These are phyloP conservation scores for Lordiphosa clarofinis DNA, from an alignment of 1,140 invertebrate genomes.

Conservation along the genomic window DNA sequence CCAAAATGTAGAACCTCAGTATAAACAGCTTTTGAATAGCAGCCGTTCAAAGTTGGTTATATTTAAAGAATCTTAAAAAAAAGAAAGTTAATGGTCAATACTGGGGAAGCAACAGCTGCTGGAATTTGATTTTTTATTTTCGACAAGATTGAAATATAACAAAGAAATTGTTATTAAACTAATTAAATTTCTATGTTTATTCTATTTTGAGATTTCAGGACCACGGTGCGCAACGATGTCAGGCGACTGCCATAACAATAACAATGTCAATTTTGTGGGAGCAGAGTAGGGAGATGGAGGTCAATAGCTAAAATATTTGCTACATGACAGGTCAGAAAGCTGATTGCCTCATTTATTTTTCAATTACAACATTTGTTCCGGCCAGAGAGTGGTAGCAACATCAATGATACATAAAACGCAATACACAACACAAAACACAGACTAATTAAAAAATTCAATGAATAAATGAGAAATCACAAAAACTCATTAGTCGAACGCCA, in stretches of 20 bases:
- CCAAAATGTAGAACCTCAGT: too few species aligned
- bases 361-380: conserved; percentile 73
- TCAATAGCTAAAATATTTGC: conserved; percentile 74
- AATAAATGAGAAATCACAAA: conserved; percentile 75
- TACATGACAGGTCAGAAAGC: conserved; percentile 73
- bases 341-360: conserved; percentile 78
- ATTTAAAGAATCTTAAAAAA: too few species aligned
- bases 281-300: conserved; percentile 4
- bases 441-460: conserved; percentile 75
- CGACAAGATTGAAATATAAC: too few species aligned
- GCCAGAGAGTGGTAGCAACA: conserved; percentile 18
- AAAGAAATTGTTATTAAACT: too few species aligned
- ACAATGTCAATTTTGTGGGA: conserved; percentile 65
- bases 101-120: too few species aligned
- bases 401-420: conserved; percentile 12
- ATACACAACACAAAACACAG: conserved; percentile 17
- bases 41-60: too few species aligned
- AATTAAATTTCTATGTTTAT: too few species aligned
- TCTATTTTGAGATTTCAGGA: too few species aligned
- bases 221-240: neutral
- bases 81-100: too few species aligned
- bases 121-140: too few species aligned
- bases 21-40: too few species aligned
- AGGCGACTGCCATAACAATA: conserved; percentile 60
- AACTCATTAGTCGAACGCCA: conserved; percentile 65